Evolutionary conservation across 2,888 invertebrate species (phyloP), one percentile per base, ranked within the genome.

Genomic region (Drosophila putrida): DNA sequence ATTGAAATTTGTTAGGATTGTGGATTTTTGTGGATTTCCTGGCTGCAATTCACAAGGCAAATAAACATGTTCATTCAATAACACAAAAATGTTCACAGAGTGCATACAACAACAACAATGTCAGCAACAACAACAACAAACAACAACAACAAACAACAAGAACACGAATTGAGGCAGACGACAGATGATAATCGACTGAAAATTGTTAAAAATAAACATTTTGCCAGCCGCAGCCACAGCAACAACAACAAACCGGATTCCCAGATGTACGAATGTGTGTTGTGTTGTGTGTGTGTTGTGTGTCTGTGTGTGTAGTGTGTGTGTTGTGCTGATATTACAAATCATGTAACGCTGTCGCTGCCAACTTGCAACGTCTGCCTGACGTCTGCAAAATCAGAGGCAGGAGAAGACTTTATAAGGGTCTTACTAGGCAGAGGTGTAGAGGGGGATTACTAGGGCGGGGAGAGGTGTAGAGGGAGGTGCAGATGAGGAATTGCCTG

Each of bases 141-240:
- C 38, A 55, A 57, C 63, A 60, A 66, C 53, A 64, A 13, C 50
- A 63, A 20, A 47, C 10, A 59, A 43, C 38, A 66, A 58, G 38
- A 57, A 49, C 36, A 55, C 27, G 27, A 47, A 49, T 31, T 33
- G n/a, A n/a, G 59, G 36, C 80, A 75, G 74, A 78, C 82, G 72
- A 84, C 84, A 84, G 69, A 81, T 87, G 87, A 81, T 87, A 81
- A 82, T 84, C 82, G 68, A 74, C 67, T 80, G 62, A 86, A 82
- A 80, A 65, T 74, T 75, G 71, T 73, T 83, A 83, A 84, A 83
- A 83, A 83, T 83, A 83, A 87, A 81, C 78, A 84, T 67, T 58
- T 70, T 57, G 49, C 69, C 47, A 31, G 60, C 9, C 59, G 50
- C 9, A 57, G 50, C n/a, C 54, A 35, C 38, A 51, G 6, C 27